These are phyloP conservation scores for Halocynthia aurantium DNA, from an alignment of 23 tunicate species.

Conservation along the genomic window DNA sequence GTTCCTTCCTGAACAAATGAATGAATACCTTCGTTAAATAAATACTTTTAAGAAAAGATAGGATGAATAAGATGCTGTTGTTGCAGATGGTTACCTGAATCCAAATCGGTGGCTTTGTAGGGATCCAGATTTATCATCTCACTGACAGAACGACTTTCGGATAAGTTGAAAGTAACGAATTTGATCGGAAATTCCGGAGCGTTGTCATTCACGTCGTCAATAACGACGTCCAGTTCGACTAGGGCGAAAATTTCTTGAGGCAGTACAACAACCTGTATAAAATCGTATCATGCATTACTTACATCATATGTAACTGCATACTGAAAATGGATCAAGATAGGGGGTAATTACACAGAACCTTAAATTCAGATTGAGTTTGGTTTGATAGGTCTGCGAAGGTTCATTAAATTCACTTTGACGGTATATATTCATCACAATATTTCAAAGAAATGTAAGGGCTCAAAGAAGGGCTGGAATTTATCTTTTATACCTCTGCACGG, in stretches of 20 bases:
- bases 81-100: conserved; percentile 25
- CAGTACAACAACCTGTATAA: background rate
- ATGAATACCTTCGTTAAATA: background rate
- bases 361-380: too few relatives aligned
- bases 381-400: too few relatives aligned
- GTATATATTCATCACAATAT: background rate
- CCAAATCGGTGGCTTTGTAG: conserved; percentile 44
- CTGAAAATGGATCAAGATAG: background rate
- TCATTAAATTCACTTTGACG: too few relatives aligned
- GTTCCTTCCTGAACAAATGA: conserved; percentile 45
- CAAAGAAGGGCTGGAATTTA: background rate
- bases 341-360: background rate
- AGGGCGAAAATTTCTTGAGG: background rate
- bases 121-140: conserved; percentile 45
- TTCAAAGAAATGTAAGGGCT: background rate
- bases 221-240: conserved; percentile 37
- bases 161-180: conserved; percentile 20
- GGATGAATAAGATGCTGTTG: too few relatives aligned
- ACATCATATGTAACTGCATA: too few relatives aligned
- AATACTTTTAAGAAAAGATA: background rate
- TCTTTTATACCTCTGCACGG: conserved; percentile 25
- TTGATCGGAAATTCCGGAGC: conserved; percentile 34
- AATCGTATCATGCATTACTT: background rate
- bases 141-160: conserved; percentile 40
- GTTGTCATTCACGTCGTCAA: conserved; percentile 84